Evolutionary conservation across 2,797 vertebrate species (phyloP).

Genomic region (Cheirogaleus major): DNA sequence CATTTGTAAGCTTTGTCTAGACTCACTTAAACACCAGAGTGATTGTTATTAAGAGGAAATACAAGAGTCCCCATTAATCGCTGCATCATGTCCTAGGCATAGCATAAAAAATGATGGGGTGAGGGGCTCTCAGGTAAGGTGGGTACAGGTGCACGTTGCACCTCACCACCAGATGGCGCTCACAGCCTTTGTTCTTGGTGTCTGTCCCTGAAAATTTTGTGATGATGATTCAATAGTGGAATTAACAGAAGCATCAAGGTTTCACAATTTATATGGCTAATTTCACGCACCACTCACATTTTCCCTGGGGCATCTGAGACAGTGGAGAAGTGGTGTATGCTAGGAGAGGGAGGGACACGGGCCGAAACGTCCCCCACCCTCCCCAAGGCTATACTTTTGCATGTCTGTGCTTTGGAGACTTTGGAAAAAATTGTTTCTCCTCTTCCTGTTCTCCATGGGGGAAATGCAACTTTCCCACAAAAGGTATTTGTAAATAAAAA

Average conservation of each 20-base stretch:
- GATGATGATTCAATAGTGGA: not conserved
- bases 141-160: rapidly evolving
- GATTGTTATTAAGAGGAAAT: not conserved
- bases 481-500: not conserved
- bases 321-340: not conserved
- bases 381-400: not conserved
- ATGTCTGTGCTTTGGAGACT: not conserved
- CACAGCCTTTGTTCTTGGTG: not conserved
- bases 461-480: not conserved
- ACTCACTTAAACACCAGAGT: not conserved
- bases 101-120: rapidly evolving
- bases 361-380: rapidly evolving
- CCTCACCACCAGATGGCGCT: constrained; percentile 53
- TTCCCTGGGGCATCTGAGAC: not conserved
- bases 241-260: not conserved
- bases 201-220: not conserved
- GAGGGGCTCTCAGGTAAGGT: rapidly evolving
- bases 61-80: not conserved
- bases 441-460: not conserved
- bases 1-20: not conserved
- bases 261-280: not conserved
- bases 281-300: not conserved
- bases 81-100: rapidly evolving
- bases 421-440: not conserved
- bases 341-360: not conserved